phyloP scores from a whole-genome alignment of 2,113 vertebrate species.

The Typhlomys cinereus region DNA sequence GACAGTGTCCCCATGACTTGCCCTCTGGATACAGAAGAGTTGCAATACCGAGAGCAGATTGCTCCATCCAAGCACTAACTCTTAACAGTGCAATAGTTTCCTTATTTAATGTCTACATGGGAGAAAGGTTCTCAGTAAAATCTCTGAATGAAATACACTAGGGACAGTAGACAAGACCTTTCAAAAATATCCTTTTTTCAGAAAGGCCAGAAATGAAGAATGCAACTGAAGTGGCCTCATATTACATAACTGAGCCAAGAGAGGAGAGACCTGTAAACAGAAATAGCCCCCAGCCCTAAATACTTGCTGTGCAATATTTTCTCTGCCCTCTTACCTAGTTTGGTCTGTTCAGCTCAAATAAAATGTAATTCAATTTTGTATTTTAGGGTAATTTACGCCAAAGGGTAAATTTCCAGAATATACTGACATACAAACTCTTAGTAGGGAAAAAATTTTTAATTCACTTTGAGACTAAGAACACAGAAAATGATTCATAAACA shows the following conservation, averaged over 20 bases:
- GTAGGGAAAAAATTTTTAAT: neutral
- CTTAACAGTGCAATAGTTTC: conserved; percentile 11
- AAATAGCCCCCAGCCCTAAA: neutral
- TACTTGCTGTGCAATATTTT: neutral
- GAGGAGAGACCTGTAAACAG: neutral
- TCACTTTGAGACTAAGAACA: neutral
- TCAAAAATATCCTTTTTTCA: conserved; percentile 47
- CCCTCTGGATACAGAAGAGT: neutral
- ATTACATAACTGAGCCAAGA: neutral
- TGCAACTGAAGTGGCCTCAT: conserved; percentile 1
- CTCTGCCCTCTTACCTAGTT: neutral
- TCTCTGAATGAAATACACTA: conserved; percentile 55
- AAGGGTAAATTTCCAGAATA: neutral
- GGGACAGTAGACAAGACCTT: neutral
- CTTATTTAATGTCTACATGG: conserved; percentile 44
- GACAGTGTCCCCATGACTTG: neutral
- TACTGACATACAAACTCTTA: neutral
- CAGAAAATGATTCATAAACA: conserved; percentile 15
- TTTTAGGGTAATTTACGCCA: neutral
- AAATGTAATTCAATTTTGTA: neutral
- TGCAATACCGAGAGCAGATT: neutral
- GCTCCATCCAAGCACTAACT: neutral
- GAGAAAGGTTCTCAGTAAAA: conserved; percentile 34
- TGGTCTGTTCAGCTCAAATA: neutral
- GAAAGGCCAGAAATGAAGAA: neutral